These are phyloP conservation scores for Hydractinia symbiolongicarpus DNA, from an alignment of 30 jellyfish, hydroid and myxozoan species.

Conservation along the genomic window DNA sequence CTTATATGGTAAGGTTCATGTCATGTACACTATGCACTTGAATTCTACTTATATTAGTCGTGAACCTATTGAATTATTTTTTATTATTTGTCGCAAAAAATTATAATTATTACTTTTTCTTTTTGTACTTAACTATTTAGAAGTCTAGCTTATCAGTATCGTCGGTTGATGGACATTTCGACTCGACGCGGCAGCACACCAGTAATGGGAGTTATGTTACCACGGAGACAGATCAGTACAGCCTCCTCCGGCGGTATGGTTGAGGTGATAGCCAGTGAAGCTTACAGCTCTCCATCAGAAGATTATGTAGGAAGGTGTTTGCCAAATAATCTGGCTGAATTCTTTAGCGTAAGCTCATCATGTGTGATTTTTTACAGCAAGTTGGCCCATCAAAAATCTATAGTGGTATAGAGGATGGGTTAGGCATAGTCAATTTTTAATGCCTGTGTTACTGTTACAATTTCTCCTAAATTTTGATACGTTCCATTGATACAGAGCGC, in stretches of 20 bases:
- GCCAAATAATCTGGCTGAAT: conserved; percentile 69
- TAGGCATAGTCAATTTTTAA: too few relatives aligned
- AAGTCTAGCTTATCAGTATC: conserved; percentile 17
- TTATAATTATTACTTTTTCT: too few relatives aligned
- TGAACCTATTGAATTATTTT: too few relatives aligned
- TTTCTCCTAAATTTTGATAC: too few relatives aligned
- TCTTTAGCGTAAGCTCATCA: conserved; percentile 53
- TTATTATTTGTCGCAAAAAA: too few relatives aligned
- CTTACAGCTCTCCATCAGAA: not conserved
- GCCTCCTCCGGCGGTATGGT: conserved; percentile 56
- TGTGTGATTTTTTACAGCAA: not conserved
- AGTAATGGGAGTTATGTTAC: conserved; percentile 33
- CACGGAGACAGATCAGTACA: conserved; percentile 59
- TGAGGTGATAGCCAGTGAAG: conserved; percentile 9
- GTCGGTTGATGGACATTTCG: conserved; percentile 8
- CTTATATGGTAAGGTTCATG: too few relatives aligned
- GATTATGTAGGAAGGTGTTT: conserved; percentile 85
- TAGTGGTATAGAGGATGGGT: too few relatives aligned
- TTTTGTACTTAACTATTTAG: not conserved
- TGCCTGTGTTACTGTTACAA: too few relatives aligned
- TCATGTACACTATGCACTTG: too few relatives aligned
- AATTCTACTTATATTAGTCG: too few relatives aligned
- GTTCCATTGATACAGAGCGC: too few relatives aligned
- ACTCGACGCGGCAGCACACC: conserved; percentile 7
- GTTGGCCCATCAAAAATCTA: too few relatives aligned